These are phyloP conservation scores for Melanotaenia maccullochi DNA, from an alignment of 2,797 vertebrate species.

Conservation along the genomic window DNA sequence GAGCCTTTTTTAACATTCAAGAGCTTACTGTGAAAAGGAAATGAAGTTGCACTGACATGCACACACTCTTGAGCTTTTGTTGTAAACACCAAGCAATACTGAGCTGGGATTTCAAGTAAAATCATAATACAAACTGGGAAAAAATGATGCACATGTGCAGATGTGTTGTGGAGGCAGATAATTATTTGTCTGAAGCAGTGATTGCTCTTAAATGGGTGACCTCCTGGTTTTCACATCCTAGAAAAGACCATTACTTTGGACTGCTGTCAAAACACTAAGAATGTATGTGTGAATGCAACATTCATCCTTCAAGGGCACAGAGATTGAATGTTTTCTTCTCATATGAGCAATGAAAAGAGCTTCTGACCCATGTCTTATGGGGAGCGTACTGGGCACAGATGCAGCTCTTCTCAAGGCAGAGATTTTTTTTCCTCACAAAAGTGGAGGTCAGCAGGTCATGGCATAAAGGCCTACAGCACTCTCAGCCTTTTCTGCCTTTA, in stretches of 20 bases:
- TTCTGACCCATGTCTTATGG: slow-evolving; percentile 52
- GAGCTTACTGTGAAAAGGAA: slow-evolving; percentile 10
- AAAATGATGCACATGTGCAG: not conserved
- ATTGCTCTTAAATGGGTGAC: slow-evolving; percentile 62
- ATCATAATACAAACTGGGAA: slow-evolving; percentile 37
- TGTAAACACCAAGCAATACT: slow-evolving; percentile 36
- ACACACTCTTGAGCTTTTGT: slow-evolving; percentile 25
- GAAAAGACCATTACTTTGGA: slow-evolving; percentile 42
- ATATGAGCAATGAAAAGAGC: slow-evolving; percentile 50
- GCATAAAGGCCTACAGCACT: slow-evolving; percentile 33
- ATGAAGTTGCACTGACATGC: slow-evolving; percentile 27
- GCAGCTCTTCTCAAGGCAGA: slow-evolving; percentile 34
- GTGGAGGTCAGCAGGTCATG: slow-evolving; percentile 53
- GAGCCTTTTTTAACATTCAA: slow-evolving; percentile 34
- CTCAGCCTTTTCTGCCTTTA: slow-evolving; percentile 36
- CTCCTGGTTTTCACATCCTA: slow-evolving; percentile 42
- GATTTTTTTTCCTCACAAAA: slow-evolving; percentile 34
- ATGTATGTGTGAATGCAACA: slow-evolving; percentile 48
- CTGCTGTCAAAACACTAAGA: slow-evolving; percentile 37
- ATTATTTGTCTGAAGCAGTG: slow-evolving; percentile 29
- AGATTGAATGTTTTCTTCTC: slow-evolving; percentile 53
- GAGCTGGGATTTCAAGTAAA: slow-evolving; percentile 24
- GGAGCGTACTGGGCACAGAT: slow-evolving; percentile 43
- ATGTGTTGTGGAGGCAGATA: slow-evolving; percentile 11
- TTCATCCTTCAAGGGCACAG: slow-evolving; percentile 57